These are phyloP conservation scores for Cataglyphis rosenhaueri DNA, from an alignment of 2,888 invertebrate species.

Conservation along the genomic window DNA sequence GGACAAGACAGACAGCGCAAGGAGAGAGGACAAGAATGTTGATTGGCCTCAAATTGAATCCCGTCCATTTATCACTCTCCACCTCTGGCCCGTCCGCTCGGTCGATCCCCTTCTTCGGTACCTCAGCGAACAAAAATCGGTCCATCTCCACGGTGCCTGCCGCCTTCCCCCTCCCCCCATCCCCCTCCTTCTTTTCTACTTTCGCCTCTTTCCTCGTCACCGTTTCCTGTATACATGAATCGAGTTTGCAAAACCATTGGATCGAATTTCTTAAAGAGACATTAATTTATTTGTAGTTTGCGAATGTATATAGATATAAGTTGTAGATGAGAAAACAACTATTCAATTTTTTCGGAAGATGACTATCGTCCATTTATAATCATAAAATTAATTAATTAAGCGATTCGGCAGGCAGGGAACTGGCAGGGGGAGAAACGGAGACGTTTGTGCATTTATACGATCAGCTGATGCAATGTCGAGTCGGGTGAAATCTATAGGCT, in stretches of 20 bases:
- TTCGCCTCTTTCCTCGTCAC: not conserved
- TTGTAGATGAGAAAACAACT: constrained; percentile 46
- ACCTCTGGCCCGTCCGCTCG: constrained; percentile 34
- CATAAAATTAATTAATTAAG: constrained; percentile 81
- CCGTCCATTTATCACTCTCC: constrained; percentile 83
- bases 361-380: constrained; percentile 72
- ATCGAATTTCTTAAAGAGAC: constrained; percentile 60
- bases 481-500: constrained; percentile 64
- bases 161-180: not conserved
- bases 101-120: constrained; percentile 29
- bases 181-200: constrained; percentile 12
- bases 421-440: constrained; percentile 30
- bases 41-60: constrained; percentile 84
- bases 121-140: constrained; percentile 71
- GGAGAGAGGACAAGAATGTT: constrained; percentile 82
- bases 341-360: constrained; percentile 51
- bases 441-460: constrained; percentile 68
- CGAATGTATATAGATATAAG: constrained; percentile 33
- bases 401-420: constrained; percentile 59
- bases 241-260: constrained; percentile 60
- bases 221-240: constrained; percentile 47
- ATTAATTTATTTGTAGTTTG: constrained; percentile 31
- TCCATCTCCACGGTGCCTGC: constrained; percentile 24
- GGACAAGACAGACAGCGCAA: constrained; percentile 71
- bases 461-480: constrained; percentile 60